phyloP scores from a whole-genome alignment of 2,113 vertebrate species.

The Coryphaenoides rupestris region DNA sequence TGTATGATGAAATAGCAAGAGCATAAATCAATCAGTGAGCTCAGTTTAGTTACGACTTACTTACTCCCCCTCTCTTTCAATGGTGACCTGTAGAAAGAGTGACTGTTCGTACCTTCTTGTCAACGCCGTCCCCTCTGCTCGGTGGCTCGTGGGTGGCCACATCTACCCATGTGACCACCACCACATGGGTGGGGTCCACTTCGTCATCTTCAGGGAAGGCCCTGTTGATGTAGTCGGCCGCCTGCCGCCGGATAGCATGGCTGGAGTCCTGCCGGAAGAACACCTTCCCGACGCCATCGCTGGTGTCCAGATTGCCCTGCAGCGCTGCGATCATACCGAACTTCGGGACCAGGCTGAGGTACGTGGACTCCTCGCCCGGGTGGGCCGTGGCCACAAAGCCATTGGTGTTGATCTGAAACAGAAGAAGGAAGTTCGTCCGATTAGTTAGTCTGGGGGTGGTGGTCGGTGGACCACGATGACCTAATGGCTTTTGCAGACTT shows the following conservation, averaged over 20 bases:
- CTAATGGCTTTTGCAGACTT: neutral
- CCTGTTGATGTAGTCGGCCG: conserved; percentile 72
- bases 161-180: conserved; percentile 83
- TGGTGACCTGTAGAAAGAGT: neutral
- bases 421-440: neutral
- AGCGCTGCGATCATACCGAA: conserved; percentile 84
- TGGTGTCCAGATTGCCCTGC: conserved; percentile 86
- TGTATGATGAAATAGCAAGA: conserved; percentile 48
- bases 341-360: conserved; percentile 77
- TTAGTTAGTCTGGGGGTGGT: neutral
- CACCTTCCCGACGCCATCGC: conserved; percentile 76
- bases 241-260: conserved; percentile 59
- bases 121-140: conserved; percentile 44
- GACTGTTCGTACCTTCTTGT: conserved; percentile 74
- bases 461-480: neutral
- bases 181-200: conserved; percentile 72
- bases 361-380: conserved; percentile 71
- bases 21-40: conserved; percentile 2
- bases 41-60: neutral
- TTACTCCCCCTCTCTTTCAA: neutral
- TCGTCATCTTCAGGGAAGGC: conserved; percentile 74
- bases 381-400: conserved; percentile 81
- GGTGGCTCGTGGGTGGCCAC: conserved; percentile 67
- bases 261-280: conserved; percentile 83
- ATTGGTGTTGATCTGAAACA: conserved; percentile 83